Conservation (phyloP, 2,797 vertebrate genomes). For the Ceryle rudis region DNA sequence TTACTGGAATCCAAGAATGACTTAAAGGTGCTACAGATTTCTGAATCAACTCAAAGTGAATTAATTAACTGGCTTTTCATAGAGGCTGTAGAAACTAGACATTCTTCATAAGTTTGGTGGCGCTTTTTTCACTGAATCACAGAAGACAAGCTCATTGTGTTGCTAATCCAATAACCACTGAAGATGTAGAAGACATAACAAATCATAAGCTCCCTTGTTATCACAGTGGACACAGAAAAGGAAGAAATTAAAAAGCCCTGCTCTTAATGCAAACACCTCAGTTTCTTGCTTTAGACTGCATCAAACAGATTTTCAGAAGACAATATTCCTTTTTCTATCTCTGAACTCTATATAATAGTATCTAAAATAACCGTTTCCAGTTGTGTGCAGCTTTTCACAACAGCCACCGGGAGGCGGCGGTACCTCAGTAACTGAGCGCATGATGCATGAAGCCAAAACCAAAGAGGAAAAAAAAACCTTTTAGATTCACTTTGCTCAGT, state of each 20-base stretch:
- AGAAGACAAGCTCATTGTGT: neutral
- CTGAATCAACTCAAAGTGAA: neutral
- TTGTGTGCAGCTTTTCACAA: rapidly evolving
- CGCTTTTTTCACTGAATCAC: neutral
- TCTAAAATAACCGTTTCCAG: rapidly evolving
- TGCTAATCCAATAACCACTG: neutral
- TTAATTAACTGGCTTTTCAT: neutral
- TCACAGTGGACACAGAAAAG: neutral
- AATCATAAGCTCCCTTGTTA: neutral
- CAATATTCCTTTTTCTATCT: rapidly evolving
- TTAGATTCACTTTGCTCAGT: neutral
- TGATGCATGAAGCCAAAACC: rapidly evolving
- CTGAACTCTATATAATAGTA: rapidly evolving
- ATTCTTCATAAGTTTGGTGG: neutral
- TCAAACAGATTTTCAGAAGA: neutral
- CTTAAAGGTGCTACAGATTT: neutral
- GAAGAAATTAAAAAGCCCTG: rapidly evolving
- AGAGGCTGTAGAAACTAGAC: neutral
- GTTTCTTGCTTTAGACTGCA: neutral
- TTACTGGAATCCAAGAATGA: neutral
- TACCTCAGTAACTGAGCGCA: neutral
- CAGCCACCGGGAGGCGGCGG: constrained; percentile 32
- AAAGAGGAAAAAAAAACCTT: rapidly evolving
- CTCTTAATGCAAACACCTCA: neutral
- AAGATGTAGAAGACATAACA: neutral